phyloP scores from a whole-genome alignment of 2,113 vertebrate genomes.

The Tor tambroides region DNA sequence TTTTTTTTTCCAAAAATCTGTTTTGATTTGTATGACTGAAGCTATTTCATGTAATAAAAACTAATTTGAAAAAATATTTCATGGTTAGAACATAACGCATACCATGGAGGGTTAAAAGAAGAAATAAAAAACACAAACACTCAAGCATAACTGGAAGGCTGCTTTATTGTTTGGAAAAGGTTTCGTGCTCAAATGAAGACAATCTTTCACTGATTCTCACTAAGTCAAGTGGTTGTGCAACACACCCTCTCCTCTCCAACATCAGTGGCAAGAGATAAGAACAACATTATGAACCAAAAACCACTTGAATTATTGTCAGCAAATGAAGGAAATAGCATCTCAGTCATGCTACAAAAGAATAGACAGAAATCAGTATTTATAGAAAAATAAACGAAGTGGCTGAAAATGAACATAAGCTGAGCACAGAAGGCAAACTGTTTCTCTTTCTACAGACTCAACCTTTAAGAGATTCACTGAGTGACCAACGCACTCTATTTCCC shows the following conservation, averaged over 20 bases:
- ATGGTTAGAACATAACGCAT: no score
- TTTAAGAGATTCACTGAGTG: slow-evolving; percentile 68
- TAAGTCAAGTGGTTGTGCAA: slow-evolving; percentile 79
- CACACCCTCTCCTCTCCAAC: slow-evolving; percentile 75
- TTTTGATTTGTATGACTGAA: no score
- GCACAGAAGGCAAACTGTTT: slow-evolving; percentile 76
- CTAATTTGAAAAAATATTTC: no score
- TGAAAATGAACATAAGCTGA: slow-evolving; percentile 71
- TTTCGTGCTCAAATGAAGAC: slow-evolving; percentile 85
- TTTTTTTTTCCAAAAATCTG: no score
- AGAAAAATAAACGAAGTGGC: slow-evolving; percentile 70
- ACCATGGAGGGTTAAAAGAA: no score
- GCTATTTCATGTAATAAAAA: no score
- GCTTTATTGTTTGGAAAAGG: slow-evolving; percentile 87
- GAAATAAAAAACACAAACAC: not conserved
- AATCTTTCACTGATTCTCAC: slow-evolving; percentile 80
- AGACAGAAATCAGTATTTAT: slow-evolving; percentile 67
- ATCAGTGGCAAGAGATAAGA: slow-evolving; percentile 77
- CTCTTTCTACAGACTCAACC: slow-evolving; percentile 64
- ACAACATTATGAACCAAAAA: slow-evolving; percentile 67
- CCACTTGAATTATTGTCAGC: slow-evolving; percentile 70
- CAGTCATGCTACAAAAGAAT: slow-evolving; percentile 80
- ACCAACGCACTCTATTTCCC: slow-evolving; percentile 56
- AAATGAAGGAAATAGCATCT: slow-evolving; percentile 74
- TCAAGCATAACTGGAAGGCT: slow-evolving; percentile 78